These are phyloP conservation scores for Limnothrissa miodon DNA, from an alignment of 2,113 vertebrate species.

Conservation along the genomic window DNA sequence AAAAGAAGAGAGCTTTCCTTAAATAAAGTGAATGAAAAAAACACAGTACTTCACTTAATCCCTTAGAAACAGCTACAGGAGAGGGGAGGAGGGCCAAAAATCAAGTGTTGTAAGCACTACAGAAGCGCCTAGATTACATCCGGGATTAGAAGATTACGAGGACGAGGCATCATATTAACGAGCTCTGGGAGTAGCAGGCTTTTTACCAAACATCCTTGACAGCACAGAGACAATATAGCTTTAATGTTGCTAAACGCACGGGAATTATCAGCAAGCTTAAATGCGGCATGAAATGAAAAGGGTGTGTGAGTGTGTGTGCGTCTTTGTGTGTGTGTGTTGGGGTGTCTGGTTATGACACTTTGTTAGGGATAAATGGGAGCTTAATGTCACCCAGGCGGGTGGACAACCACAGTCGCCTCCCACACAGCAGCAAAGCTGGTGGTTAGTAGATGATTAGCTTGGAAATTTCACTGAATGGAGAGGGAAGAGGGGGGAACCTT, in stretches of 20 bases:
- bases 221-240: background rate
- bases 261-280: constrained; percentile 26
- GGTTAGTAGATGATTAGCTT: background rate
- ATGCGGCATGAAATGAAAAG: constrained; percentile 4
- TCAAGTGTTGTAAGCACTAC: background rate
- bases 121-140: background rate
- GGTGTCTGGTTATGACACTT: constrained; percentile 1
- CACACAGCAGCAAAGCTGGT: background rate
- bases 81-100: background rate
- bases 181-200: background rate
- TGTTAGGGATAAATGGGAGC: background rate
- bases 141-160: constrained; percentile 40
- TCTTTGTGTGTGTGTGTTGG: no score
- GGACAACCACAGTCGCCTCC: background rate
- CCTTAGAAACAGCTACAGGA: background rate
- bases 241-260: background rate
- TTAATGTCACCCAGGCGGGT: background rate
- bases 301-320: background rate
- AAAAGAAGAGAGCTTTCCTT: background rate
- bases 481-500: background rate
- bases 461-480: background rate
- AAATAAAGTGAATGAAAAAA: background rate
- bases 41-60: background rate
- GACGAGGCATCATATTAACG: constrained; percentile 35
- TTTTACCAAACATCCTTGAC: background rate